Conservation (phyloP, 2,888 invertebrate genomes). For the Platynereis dumerilii region DNA sequence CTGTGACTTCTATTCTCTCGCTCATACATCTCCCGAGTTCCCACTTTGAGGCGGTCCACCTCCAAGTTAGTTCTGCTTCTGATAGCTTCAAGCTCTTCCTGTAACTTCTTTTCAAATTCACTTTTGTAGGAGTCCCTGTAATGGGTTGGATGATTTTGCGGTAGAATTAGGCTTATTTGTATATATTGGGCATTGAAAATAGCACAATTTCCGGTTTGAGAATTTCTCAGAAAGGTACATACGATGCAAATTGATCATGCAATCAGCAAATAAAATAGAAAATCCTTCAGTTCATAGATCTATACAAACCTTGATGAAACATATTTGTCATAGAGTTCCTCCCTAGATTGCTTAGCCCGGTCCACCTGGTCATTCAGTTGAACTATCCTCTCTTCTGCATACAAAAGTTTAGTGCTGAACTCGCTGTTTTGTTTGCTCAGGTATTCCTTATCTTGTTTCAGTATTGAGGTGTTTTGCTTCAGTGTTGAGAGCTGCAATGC, state of each 20-base stretch:
- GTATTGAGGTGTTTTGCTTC: slow-evolving; percentile 52
- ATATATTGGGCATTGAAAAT: neutral
- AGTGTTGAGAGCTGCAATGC: slow-evolving; percentile 48
- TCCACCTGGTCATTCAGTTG: slow-evolving; percentile 54
- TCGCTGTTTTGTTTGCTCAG: slow-evolving; percentile 57
- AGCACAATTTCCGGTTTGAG: too few species aligned
- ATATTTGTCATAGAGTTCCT: slow-evolving; percentile 63
- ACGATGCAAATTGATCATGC: too few species aligned
- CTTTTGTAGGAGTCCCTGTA: slow-evolving; percentile 60
- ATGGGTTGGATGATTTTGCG: too few species aligned
- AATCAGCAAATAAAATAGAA: too few species aligned
- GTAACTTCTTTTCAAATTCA: slow-evolving; percentile 60
- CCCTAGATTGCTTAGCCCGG: slow-evolving; percentile 57
- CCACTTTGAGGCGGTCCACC: slow-evolving; percentile 58
- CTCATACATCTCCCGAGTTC: slow-evolving; percentile 61
- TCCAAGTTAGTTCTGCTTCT: slow-evolving; percentile 56
- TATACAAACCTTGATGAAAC: slow-evolving; percentile 55
- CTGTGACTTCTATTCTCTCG: slow-evolving; percentile 60
- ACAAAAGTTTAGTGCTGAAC: slow-evolving; percentile 46
- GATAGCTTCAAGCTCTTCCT: slow-evolving; percentile 58
- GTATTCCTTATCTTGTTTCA: slow-evolving; percentile 62
- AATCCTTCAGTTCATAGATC: too few species aligned
- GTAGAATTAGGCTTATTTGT: too few species aligned
- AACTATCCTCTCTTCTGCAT: slow-evolving; percentile 54
- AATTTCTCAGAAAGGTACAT: too few species aligned